Conservation (phyloP, 2,797 vertebrate species). For the Propithecus perrieri region DNA sequence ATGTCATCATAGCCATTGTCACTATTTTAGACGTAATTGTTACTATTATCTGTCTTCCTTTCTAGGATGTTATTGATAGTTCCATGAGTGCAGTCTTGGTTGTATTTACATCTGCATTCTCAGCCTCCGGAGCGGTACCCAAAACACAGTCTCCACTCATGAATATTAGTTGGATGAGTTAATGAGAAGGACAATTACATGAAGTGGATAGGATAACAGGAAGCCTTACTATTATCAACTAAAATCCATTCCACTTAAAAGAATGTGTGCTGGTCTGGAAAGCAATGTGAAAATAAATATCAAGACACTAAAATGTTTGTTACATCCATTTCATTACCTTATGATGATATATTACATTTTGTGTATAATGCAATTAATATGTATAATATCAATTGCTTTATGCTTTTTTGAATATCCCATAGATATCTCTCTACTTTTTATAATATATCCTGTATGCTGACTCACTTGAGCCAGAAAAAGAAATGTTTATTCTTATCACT, state of each 20-base stretch:
- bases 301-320: neutral
- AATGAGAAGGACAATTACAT: neutral
- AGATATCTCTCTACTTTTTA: neutral
- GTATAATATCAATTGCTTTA: neutral
- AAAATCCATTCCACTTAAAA: neutral
- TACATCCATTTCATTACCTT: neutral
- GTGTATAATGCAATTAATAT: neutral
- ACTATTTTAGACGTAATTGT: neutral
- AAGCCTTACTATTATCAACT: neutral
- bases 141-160: neutral
- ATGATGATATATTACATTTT: neutral
- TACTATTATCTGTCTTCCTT: neutral
- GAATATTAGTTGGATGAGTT: neutral
- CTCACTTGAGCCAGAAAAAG: slow-evolving; percentile 7
- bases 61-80: neutral
- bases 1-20: neutral
- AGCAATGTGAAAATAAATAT: neutral
- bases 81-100: neutral
- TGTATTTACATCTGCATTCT: neutral
- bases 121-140: neutral
- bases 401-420: neutral
- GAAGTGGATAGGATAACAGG: neutral
- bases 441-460: neutral
- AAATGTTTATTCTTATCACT: neutral
- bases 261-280: neutral